Percentiles rank a stretch among this genome's conserved stretches.
Evolutionary conservation across 2,797 vertebrate species (phyloP).

Genomic region (Echeneis naucrates): DNA sequence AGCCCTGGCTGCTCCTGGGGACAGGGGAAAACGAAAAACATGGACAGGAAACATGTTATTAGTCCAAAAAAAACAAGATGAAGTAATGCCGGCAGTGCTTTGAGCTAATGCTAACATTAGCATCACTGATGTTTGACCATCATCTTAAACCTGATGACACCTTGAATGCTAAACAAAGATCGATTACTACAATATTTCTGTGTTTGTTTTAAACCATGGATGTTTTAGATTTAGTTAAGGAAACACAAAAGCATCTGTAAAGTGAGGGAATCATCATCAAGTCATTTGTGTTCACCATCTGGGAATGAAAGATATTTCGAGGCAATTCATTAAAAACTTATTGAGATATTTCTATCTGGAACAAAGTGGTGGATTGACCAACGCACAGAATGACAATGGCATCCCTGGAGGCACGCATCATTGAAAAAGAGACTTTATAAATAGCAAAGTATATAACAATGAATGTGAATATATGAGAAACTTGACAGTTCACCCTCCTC

Average conservation of each 20-base stretch:
- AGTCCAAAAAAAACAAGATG: neutral
- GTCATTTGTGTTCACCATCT: neutral
- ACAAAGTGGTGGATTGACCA: neutral
- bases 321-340: too few species aligned
- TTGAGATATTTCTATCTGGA: slow-evolving; percentile 12
- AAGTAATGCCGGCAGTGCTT: too few species aligned
- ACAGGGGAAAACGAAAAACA: slow-evolving; percentile 26
- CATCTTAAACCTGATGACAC: neutral
- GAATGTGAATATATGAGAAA: slow-evolving; percentile 3
- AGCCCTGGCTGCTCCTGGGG: slow-evolving; percentile 97
- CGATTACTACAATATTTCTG: too few species aligned
- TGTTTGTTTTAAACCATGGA: neutral
- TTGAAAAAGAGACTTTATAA: slow-evolving; percentile 10
- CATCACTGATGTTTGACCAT: neutral
- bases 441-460: slow-evolving; percentile 1
- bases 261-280: neutral
- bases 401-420: neutral
- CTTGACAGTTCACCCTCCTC: neutral
- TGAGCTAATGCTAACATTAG: neutral
- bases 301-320: neutral
- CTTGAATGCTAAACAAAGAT: too few species aligned
- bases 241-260: neutral
- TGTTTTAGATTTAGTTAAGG: neutral
- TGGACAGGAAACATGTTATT: slow-evolving; percentile 18
- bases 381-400: neutral